phyloP scores from a whole-genome alignment of 2,797 vertebrate genomes.

The Oreortyx pictus region DNA sequence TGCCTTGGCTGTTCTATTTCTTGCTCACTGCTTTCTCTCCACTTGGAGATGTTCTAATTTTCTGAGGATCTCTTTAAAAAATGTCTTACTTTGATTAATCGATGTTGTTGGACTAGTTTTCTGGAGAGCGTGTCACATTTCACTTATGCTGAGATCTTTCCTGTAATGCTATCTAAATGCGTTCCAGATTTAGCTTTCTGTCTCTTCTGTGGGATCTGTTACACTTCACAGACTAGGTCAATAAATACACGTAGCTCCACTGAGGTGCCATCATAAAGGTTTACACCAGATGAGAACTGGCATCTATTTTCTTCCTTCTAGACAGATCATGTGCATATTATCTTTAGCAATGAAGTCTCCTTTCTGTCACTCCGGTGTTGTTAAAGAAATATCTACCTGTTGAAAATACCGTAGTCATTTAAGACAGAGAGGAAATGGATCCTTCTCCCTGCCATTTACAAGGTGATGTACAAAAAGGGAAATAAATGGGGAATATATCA shows the following conservation, averaged over 20 bases:
- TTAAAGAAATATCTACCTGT: neutral
- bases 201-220: neutral
- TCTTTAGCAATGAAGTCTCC: neutral
- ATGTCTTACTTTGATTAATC: neutral
- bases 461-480: neutral
- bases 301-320: neutral
- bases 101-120: neutral
- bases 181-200: slow-evolving; percentile 38
- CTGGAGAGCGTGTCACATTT: neutral
- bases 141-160: slow-evolving; percentile 9
- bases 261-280: neutral
- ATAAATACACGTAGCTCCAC: neutral
- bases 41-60: slow-evolving; percentile 51
- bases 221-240: neutral
- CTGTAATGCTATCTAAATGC: neutral
- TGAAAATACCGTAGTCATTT: neutral
- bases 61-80: slow-evolving; percentile 40
- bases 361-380: neutral
- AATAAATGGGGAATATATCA: neutral
- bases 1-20: slow-evolving; percentile 53
- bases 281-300: neutral
- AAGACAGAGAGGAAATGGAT: neutral
- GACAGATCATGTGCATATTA: neutral
- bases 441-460: rapidly evolving
- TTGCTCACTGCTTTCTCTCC: slow-evolving; percentile 6